These are phyloP conservation scores for Elaphurus davidianus DNA, from an alignment of 2,113 vertebrate species.

Conservation along the genomic window DNA sequence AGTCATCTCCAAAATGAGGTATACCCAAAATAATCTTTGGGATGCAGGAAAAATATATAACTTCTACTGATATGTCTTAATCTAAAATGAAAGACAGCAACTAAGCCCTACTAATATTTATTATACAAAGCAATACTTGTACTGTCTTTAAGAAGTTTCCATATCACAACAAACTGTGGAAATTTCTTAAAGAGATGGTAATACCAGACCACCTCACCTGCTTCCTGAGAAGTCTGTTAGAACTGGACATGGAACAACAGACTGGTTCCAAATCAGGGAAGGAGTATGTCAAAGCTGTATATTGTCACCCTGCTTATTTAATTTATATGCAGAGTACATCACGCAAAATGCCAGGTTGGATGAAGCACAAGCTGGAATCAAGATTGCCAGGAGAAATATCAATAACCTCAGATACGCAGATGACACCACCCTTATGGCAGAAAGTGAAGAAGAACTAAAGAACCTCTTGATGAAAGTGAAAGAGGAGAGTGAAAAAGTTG, in stretches of 20 bases:
- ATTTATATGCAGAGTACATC: background rate
- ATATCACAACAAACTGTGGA: background rate
- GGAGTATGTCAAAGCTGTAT: background rate
- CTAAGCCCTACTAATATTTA: background rate
- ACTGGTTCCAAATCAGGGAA: background rate
- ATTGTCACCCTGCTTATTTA: background rate
- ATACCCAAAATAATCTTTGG: background rate
- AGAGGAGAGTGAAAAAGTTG: background rate
- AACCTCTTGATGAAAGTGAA: background rate
- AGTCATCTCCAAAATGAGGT: background rate
- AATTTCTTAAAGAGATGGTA: background rate
- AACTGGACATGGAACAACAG: background rate
- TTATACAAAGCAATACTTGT: background rate
- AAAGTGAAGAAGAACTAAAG: background rate
- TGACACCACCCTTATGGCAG: background rate
- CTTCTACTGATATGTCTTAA: background rate
- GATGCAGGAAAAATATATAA: background rate
- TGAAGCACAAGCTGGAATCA: background rate
- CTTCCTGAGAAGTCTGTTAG: background rate
- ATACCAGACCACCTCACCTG: background rate
- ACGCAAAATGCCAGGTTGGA: accelerated
- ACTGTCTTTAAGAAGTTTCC: background rate
- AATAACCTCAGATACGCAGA: background rate
- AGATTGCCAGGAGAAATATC: background rate
- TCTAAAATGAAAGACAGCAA: background rate